A percentile compares a stretch with the other conserved stretches of the same genome.
Conservation (phyloP, 1,140 invertebrate species). For the Bombyx mori region DNA sequence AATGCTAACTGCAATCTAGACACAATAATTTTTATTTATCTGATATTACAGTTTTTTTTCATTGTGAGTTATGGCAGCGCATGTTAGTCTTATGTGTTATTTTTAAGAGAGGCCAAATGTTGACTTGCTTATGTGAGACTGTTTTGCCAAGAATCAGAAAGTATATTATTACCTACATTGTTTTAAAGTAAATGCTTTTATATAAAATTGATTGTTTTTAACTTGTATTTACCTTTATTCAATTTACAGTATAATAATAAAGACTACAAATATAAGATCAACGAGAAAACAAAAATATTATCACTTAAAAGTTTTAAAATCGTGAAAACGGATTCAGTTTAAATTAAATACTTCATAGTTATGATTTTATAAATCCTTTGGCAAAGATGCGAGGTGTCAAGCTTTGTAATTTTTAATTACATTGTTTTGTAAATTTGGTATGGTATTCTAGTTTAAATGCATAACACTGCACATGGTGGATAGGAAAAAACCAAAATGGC, state of each 20-base stretch:
- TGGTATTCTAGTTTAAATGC: no score
- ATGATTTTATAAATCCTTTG: no score
- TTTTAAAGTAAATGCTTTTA: conserved; percentile 72
- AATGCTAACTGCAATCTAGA: conserved; percentile 60
- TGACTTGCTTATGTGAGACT: conserved; percentile 72
- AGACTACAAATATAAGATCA: background rate
- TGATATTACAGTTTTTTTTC: conserved; percentile 58
- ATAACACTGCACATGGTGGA: no score
- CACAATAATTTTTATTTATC: conserved; percentile 59
- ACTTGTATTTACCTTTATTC: background rate
- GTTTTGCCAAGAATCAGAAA: conserved; percentile 72
- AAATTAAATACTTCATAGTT: no score
- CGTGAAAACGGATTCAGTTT: no score
- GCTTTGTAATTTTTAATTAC: no score
- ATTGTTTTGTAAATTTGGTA: no score
- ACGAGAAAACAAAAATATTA: no score
- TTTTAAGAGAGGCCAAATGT: conserved; percentile 71
- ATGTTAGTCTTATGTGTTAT: conserved; percentile 68
- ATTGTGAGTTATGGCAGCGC: conserved; percentile 67
- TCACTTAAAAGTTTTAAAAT: no score
- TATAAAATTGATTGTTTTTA: conserved; percentile 33
- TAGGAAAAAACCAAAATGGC: no score
- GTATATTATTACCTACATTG: conserved; percentile 71
- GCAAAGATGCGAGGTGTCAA: no score
- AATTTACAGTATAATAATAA: no score